Percentiles rank a stretch among this genome's conserved stretches.
Conservation (phyloP, 2,888 invertebrate genomes). For the Mesochorus sp. region DNA sequence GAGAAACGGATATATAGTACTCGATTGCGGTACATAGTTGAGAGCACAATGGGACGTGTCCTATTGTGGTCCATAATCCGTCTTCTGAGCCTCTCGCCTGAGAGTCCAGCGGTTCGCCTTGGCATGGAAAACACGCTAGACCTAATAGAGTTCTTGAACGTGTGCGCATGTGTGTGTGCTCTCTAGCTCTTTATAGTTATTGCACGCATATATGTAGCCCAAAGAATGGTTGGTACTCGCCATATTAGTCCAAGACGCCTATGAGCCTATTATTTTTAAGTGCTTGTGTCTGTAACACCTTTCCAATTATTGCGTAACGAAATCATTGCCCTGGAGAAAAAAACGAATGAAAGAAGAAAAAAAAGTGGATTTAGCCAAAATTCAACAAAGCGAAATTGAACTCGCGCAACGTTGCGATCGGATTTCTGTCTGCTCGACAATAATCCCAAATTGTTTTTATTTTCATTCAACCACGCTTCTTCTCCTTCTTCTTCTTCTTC, state of each 20-base stretch:
- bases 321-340: background rate
- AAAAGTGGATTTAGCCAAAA: background rate
- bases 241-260: conserved; percentile 10
- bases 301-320: background rate
- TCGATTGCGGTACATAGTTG: conserved; percentile 12
- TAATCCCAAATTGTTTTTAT: too few relatives aligned
- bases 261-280: background rate
- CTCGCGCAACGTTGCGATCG: background rate
- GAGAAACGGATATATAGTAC: background rate
- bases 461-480: background rate
- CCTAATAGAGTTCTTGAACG: conserved; percentile 76
- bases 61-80: conserved; percentile 77
- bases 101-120: conserved; percentile 76
- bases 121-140: conserved; percentile 77
- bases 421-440: too few relatives aligned
- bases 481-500: background rate
- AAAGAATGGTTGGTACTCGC: conserved; percentile 28
- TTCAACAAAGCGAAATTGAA: background rate
- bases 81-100: conserved; percentile 68
- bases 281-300: background rate
- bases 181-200: conserved; percentile 42
- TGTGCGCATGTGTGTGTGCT: conserved; percentile 67
- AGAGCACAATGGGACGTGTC: conserved; percentile 76
- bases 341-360: background rate
- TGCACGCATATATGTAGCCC: conserved; percentile 29